A percentile compares a stretch with the other conserved stretches of the same genome.
Conservation (phyloP, 2,888 invertebrate species). For the Drosophila villosipedis region DNA sequence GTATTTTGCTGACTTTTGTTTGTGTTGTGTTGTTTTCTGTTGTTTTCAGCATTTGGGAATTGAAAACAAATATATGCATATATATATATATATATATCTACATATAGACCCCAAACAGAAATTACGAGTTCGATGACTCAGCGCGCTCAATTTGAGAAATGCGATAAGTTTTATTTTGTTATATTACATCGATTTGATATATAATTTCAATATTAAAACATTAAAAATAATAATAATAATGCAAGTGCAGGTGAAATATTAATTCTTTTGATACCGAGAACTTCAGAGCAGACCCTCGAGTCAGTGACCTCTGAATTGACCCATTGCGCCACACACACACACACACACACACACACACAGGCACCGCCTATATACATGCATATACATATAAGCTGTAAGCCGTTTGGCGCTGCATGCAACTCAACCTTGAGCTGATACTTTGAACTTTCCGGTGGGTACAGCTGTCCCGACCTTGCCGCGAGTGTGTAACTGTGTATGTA, state of each 20-base stretch:
- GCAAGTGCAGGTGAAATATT: neutral
- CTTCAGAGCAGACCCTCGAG: neutral
- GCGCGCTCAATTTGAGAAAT: conserved; percentile 35
- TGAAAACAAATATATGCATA: conserved; percentile 30
- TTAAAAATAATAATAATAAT: neutral
- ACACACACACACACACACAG: neutral
- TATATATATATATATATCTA: neutral
- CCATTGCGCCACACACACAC: conserved; percentile 16
- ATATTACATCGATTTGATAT: neutral
- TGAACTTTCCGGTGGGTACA: conserved; percentile 38
- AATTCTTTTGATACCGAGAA: neutral
- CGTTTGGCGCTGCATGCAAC: conserved; percentile 7
- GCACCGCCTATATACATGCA: neutral
- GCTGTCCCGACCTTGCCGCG: conserved; percentile 33
- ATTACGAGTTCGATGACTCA: conserved; percentile 59
- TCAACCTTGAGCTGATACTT: conserved; percentile 51
- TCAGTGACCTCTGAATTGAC: conserved; percentile 32
- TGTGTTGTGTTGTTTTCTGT: conserved; percentile 13
- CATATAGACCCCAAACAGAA: neutral
- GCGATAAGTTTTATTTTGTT: conserved; percentile 16
- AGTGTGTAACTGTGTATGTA: neutral
- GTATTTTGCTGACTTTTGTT: conserved; percentile 59
- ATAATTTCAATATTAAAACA: neutral
- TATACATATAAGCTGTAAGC: neutral
- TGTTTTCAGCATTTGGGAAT: conserved; percentile 10